These are phyloP conservation scores for human (Homo sapiens) DNA, from an alignment of 2,113 vertebrate genomes.

Conservation along the genomic window DNA sequence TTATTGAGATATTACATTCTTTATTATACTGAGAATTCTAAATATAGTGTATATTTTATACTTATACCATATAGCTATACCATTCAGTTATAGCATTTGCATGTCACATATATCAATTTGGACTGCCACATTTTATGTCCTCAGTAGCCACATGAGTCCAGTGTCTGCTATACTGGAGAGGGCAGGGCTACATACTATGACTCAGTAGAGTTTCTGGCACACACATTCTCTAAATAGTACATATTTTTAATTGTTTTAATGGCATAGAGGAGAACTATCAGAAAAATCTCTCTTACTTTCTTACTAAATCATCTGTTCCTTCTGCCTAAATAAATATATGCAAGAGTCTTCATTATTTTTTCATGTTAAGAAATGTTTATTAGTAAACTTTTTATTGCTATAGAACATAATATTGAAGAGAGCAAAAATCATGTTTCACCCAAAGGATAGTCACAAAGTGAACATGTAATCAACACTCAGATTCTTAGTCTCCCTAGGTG, in stretches of 20 bases:
- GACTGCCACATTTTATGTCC: background rate
- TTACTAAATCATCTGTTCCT: background rate
- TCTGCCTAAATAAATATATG: background rate
- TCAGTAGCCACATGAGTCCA: background rate
- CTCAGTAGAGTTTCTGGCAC: background rate
- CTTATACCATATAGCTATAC: background rate
- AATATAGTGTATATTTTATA: background rate
- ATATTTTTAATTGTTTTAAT: slow-evolving; percentile 6
- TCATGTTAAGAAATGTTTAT: background rate
- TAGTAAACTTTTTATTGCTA: background rate
- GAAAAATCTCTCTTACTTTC: background rate
- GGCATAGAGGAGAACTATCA: background rate
- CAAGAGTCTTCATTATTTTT: background rate
- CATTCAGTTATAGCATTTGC: background rate
- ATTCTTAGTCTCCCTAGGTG: background rate
- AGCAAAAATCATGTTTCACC: background rate
- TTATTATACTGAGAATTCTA: background rate
- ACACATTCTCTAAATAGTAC: background rate
- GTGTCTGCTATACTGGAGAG: background rate
- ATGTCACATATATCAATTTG: background rate
- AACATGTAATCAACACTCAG: background rate
- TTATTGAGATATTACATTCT: background rate
- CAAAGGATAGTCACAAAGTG: background rate
- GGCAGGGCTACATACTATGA: background rate
- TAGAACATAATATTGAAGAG: background rate